A percentile compares a stretch with the other conserved stretches of the same genome.
Conservation (phyloP, 2,113 vertebrate species). For the Calidris pugnax region DNA sequence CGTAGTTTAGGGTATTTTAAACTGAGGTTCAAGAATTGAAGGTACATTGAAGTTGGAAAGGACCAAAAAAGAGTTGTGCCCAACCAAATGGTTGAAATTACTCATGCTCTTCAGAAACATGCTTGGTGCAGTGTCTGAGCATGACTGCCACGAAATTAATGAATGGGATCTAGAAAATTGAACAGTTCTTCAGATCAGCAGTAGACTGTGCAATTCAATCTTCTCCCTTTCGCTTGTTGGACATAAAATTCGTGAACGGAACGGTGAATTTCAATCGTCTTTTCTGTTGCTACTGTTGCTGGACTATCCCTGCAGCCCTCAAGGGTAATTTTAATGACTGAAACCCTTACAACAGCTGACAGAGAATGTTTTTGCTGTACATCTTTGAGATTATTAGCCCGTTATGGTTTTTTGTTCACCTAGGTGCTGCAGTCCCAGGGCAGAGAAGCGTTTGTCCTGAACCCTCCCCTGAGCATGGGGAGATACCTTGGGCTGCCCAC, state of each 20-base stretch:
- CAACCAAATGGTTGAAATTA: background rate
- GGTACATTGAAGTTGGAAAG: background rate
- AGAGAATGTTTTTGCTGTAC: background rate
- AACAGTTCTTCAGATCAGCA: background rate
- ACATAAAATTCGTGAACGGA: background rate
- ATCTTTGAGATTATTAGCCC: background rate
- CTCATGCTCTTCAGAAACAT: background rate
- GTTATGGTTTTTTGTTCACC: background rate
- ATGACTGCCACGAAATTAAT: background rate
- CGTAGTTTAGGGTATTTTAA: background rate
- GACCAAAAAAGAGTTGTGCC: background rate
- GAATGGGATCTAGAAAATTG: background rate
- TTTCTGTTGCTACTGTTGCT: background rate
- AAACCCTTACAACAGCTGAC: background rate
- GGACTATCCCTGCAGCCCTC: background rate
- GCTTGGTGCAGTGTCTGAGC: background rate
- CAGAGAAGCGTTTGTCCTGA: background rate
- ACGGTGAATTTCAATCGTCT: fast-evolving
- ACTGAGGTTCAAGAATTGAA: background rate
- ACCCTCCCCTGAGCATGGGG: background rate
- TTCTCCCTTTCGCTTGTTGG: background rate
- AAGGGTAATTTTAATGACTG: background rate
- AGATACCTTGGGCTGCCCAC: background rate
- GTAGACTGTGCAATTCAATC: background rate
- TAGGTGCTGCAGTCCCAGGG: background rate